These are phyloP conservation scores for Erynnis tages DNA, from an alignment of 2,888 invertebrate genomes.

Conservation along the genomic window DNA sequence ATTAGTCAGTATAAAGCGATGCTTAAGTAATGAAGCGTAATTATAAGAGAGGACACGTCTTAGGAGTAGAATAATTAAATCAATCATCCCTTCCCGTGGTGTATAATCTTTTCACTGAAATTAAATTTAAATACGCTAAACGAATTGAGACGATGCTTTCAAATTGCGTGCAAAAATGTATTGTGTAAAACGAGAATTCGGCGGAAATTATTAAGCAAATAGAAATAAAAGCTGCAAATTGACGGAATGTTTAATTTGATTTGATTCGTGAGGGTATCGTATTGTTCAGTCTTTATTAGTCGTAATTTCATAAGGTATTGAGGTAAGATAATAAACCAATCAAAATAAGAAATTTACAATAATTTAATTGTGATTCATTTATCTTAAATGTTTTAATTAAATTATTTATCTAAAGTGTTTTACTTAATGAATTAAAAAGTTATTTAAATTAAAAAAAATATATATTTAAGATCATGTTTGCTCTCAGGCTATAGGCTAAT, in stretches of 20 bases:
- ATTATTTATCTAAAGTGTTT: no score
- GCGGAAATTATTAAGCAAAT: background rate
- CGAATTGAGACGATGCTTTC: constrained; percentile 59
- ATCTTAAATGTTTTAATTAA: no score
- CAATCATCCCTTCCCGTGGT: constrained; percentile 74
- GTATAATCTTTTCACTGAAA: constrained; percentile 76
- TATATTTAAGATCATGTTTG: no score
- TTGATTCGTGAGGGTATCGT: no score
- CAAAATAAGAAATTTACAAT: no score
- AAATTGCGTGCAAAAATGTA: constrained; percentile 38
- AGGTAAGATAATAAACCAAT: no score
- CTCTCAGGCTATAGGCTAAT: no score
- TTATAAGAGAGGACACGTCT: constrained; percentile 80
- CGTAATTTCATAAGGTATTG: no score
- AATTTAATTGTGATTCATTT: no score
- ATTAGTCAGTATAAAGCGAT: constrained; percentile 79
- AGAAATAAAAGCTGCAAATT: background rate
- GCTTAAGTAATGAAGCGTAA: constrained; percentile 79
- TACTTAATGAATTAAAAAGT: background rate
- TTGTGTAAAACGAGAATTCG: constrained; percentile 5
- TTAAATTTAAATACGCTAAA: constrained; percentile 70
- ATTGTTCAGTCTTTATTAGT: no score
- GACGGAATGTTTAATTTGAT: no score
- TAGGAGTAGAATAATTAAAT: constrained; percentile 77
- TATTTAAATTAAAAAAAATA: background rate